These are phyloP conservation scores for Schlechtendalia chinensis DNA, from an alignment of 1,140 invertebrate species.

Conservation along the genomic window DNA sequence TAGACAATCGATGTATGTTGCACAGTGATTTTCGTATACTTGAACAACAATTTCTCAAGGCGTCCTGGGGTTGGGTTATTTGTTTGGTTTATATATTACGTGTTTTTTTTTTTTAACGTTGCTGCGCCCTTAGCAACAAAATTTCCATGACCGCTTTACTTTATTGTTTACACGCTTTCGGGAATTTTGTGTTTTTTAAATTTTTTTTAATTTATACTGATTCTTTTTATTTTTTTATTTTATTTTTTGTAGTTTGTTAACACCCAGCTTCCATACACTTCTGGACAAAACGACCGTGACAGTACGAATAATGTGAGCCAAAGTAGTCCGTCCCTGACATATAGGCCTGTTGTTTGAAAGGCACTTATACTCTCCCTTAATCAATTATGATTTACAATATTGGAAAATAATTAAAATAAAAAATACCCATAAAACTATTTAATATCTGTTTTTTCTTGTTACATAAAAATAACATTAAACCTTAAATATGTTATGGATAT, in stretches of 20 bases:
- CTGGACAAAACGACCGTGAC: conserved; percentile 48
- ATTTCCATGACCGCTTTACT: conserved; percentile 34
- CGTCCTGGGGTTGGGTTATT: conserved; percentile 20
- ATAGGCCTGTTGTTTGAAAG: conserved; percentile 47
- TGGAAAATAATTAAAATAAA: background rate
- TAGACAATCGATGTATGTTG: conserved; percentile 22
- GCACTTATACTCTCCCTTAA: background rate
- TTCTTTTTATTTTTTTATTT: conserved; percentile 36
- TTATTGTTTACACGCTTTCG: conserved; percentile 48
- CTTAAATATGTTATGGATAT: background rate
- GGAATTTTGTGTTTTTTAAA: conserved; percentile 41
- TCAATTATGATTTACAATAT: background rate
- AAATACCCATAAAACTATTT: conserved; percentile 1
- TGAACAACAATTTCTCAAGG: conserved; percentile 31
- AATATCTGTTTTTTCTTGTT: background rate
- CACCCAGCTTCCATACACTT: conserved; percentile 49
- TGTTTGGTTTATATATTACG: background rate
- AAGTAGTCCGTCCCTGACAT: conserved; percentile 46
- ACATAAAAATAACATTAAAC: background rate
- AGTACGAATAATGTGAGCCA: conserved; percentile 48
- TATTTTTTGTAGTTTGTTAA: conserved; percentile 49
- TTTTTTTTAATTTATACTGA: conserved; percentile 48
- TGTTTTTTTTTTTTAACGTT: conserved; percentile 2
- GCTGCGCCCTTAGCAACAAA: conserved; percentile 14
- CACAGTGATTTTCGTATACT: background rate